phyloP scores from a whole-genome alignment of 1,140 invertebrate genomes.

The Bactericera cockerelli region DNA sequence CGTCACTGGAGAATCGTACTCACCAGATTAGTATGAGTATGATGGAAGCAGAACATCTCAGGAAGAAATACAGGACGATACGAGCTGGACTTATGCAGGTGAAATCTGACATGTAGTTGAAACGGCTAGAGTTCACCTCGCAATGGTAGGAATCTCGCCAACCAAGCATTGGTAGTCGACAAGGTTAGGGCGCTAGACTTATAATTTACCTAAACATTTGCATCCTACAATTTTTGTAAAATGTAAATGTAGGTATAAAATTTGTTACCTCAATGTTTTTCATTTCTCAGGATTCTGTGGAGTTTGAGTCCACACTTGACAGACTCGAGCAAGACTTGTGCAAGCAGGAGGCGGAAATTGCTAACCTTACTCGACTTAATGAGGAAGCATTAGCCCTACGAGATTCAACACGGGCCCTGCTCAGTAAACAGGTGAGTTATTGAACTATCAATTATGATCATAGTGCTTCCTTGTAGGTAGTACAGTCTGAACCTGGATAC shows the following conservation, averaged over 20 bases:
- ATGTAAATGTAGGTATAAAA: too few species aligned
- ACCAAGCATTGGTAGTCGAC: too few species aligned
- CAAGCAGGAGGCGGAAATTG: constrained; percentile 51
- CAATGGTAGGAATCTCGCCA: too few species aligned
- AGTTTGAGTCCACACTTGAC: constrained; percentile 53
- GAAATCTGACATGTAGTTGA: too few species aligned
- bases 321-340: constrained; percentile 44
- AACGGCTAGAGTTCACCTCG: too few species aligned
- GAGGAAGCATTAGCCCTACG: constrained; percentile 51
- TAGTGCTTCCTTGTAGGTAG: too few species aligned
- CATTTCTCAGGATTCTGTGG: constrained; percentile 24
- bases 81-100: constrained; percentile 36
- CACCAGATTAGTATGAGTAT: constrained; percentile 59
- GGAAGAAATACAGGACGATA: constrained; percentile 58
- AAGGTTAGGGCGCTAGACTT: too few species aligned
- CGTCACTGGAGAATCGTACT: constrained; percentile 54
- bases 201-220: too few species aligned
- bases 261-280: too few species aligned
- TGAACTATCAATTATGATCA: too few species aligned
- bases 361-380: constrained; percentile 40
- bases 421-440: constrained; percentile 48
- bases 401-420: constrained; percentile 42
- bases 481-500: too few species aligned
- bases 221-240: too few species aligned
- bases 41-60: constrained; percentile 58